Evolutionary conservation across 2,113 vertebrate species (phyloP).

Genomic region (Carollia perspicillata): DNA sequence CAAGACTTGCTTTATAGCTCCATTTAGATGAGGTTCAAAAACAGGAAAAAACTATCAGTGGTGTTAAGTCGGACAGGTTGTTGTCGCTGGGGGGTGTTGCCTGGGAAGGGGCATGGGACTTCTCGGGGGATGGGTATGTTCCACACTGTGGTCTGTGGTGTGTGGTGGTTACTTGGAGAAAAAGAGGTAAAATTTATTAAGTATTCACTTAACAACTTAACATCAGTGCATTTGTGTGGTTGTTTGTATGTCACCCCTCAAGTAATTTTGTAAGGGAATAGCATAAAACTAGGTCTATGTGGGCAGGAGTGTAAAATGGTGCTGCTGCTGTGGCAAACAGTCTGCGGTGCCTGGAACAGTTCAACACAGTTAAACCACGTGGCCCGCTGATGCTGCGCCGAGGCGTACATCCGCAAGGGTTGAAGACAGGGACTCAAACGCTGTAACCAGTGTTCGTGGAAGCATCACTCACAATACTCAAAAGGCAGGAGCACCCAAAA

Average conservation of each 20-base stretch:
- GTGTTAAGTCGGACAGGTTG: not conserved
- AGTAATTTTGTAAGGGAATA: not conserved
- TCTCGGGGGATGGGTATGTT: not conserved
- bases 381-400: not conserved
- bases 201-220: not conserved
- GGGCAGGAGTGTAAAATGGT: not conserved
- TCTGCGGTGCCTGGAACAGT: not conserved
- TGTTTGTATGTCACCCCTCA: not conserved
- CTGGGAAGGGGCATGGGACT: not conserved
- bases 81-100: not conserved
- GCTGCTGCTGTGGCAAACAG: not conserved
- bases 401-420: not conserved
- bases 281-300: not conserved
- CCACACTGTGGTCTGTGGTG: not conserved
- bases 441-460: not conserved
- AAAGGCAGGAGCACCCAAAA: not conserved
- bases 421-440: not conserved
- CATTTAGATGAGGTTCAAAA: not conserved
- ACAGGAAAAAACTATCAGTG: not conserved
- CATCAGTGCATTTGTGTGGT: not conserved
- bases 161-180: not conserved
- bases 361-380: not conserved
- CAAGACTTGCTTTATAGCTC: no score
- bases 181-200: not conserved
- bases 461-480: not conserved